A percentile compares a stretch with the other conserved stretches of the same genome.
phyloP scores from a whole-genome alignment of 2,113 vertebrate genomes.

The Butorides virescens region DNA sequence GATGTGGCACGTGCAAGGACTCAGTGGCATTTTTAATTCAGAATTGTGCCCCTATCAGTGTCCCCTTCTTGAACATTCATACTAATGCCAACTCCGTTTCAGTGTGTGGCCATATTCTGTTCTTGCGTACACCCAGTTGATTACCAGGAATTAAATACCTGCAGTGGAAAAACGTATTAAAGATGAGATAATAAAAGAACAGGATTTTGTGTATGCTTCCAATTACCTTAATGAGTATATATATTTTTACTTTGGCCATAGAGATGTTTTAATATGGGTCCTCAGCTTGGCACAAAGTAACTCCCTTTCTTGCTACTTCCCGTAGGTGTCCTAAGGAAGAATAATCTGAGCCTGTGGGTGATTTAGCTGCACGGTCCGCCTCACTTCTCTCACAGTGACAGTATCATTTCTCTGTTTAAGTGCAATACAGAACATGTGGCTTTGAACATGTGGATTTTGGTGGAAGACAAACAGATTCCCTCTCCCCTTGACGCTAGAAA shows the following conservation, averaged over 20 bases:
- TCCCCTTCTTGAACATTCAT: neutral
- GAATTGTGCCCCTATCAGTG: neutral
- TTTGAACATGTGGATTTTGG: neutral
- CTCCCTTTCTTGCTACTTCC: neutral
- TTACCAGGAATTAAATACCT: slow-evolving; percentile 3
- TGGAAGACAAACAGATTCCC: neutral
- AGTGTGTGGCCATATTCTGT: neutral
- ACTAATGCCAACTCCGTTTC: neutral
- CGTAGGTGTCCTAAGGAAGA: neutral
- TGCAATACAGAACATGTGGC: neutral
- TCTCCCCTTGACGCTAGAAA: neutral
- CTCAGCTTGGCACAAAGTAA: neutral
- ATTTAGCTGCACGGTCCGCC: neutral
- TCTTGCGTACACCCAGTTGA: neutral
- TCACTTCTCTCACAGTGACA: neutral
- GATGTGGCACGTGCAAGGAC: neutral
- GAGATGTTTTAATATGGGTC: neutral
- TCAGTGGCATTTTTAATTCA: neutral
- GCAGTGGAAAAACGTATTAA: neutral
- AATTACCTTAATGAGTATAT: slow-evolving; percentile 13
- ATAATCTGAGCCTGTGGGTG: neutral
- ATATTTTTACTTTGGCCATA: slow-evolving; percentile 7
- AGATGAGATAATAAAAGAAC: slow-evolving; percentile 19
- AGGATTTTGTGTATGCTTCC: neutral
- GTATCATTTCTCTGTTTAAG: neutral